Evolutionary conservation across 2,797 vertebrate species (phyloP).

Genomic region (Danio choprae): DNA sequence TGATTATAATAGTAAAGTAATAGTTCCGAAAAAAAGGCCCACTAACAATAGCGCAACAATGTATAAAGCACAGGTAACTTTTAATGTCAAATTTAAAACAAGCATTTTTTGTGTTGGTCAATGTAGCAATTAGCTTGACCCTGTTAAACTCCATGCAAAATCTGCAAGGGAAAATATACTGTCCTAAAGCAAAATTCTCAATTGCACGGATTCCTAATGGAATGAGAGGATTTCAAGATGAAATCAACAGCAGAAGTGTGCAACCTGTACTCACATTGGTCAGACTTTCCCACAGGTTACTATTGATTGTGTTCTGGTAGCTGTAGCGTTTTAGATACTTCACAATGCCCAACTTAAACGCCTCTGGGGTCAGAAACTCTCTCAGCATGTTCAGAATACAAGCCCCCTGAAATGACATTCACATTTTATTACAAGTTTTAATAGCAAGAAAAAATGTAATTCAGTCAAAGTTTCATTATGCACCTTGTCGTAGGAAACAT

Average conservation of each 20-base stretch:
- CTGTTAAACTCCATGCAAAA: neutral
- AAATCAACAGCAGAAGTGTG: neutral
- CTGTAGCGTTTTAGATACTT: constrained; percentile 87
- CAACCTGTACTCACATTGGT: constrained; percentile 79
- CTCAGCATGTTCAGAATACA: constrained; percentile 92
- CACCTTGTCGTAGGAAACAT: constrained; percentile 94
- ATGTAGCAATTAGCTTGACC: neutral
- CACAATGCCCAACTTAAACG: constrained; percentile 87
- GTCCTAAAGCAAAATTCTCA: too few species aligned
- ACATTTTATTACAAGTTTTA: neutral
- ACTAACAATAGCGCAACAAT: neutral
- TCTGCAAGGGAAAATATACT: too few species aligned
- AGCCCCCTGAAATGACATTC: constrained; percentile 80
- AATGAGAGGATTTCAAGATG: too few species aligned
- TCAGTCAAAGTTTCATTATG: too few species aligned
- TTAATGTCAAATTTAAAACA: neutral
- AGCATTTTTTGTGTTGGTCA: neutral
- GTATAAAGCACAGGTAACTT: neutral
- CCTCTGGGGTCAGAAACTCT: constrained; percentile 84
- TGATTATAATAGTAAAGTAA: too few species aligned
- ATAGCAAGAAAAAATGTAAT: too few species aligned
- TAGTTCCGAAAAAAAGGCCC: too few species aligned
- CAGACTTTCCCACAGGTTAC: constrained; percentile 90
- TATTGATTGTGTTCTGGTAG: constrained; percentile 89
- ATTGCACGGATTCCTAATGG: too few species aligned